phyloP scores from a whole-genome alignment of 53 echinoderm and acorn worm genomes.

The Arbacia lixula region DNA sequence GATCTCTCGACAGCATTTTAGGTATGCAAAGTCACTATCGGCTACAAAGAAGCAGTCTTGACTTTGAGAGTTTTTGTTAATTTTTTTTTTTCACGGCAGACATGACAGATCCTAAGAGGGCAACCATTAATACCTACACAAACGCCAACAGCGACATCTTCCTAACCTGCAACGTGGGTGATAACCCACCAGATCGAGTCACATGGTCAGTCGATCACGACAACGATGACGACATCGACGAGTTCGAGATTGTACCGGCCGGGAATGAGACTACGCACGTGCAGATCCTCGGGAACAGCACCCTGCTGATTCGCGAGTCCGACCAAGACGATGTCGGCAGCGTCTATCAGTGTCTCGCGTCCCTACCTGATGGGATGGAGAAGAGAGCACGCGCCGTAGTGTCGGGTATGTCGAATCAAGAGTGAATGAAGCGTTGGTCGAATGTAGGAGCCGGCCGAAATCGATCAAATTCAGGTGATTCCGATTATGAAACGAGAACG shows the following conservation, averaged over 20 bases:
- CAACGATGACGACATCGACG: neutral
- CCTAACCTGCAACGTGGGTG: conserved; percentile 24
- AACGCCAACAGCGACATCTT: neutral
- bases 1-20: too few species aligned
- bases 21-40: too few species aligned
- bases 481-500: too few species aligned
- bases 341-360: neutral
- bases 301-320: conserved; percentile 14
- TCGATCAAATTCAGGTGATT: too few species aligned
- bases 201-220: neutral
- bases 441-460: too few species aligned
- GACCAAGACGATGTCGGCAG: neutral
- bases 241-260: neutral
- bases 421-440: too few species aligned
- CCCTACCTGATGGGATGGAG: neutral
- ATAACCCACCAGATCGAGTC: neutral
- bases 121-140: conserved; percentile 21
- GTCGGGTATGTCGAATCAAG: conserved; percentile 11
- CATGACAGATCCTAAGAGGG: neutral
- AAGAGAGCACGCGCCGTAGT: neutral
- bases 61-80: neutral
- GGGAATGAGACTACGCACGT: conserved; percentile 10
- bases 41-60: too few species aligned
- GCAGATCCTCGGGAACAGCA: conserved; percentile 8
- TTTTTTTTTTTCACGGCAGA: neutral